A percentile compares a stretch with the other conserved stretches of the same genome.
These are phyloP conservation scores for Amazona ochrocephala DNA, from an alignment of 2,797 vertebrate species.

Conservation along the genomic window DNA sequence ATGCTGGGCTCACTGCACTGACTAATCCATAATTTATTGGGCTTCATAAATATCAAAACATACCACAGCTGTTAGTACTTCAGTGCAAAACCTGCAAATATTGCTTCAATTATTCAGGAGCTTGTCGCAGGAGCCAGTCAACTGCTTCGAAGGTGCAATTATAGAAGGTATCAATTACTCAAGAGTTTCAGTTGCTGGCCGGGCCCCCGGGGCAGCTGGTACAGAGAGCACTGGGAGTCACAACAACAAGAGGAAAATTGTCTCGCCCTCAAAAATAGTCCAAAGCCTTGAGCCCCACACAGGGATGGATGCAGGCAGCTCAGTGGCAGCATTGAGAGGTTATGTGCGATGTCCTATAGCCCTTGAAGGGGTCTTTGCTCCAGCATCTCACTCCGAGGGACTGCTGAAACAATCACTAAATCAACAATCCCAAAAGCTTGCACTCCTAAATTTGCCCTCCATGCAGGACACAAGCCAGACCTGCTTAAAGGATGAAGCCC, in stretches of 20 bases:
- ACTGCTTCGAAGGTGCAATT: constrained; percentile 20
- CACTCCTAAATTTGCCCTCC: not conserved
- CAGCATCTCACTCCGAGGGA: not conserved
- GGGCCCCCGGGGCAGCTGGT: not conserved
- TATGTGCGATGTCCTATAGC: not conserved
- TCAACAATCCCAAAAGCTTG: not conserved
- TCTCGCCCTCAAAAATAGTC: not conserved
- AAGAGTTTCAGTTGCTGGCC: not conserved
- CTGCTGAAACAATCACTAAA: not conserved
- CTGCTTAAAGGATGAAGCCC: not conserved
- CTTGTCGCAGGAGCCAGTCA: not conserved
- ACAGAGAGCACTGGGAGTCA: not conserved
- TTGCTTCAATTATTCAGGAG: constrained; percentile 67
- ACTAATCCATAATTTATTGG: constrained; percentile 65
- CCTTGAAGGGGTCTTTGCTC: not conserved
- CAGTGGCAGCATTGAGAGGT: rapidly evolving
- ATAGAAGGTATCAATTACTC: constrained; percentile 15
- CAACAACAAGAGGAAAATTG: not conserved
- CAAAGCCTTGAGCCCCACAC: not conserved
- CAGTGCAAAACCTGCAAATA: constrained; percentile 52
- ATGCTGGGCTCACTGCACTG: constrained; percentile 35
- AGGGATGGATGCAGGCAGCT: not conserved
- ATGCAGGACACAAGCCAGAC: not conserved
- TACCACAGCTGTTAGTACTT: constrained; percentile 62
- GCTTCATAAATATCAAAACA: constrained; percentile 69